phyloP scores from a whole-genome alignment of 2,113 vertebrate species.

The Thymallus thymallus region DNA sequence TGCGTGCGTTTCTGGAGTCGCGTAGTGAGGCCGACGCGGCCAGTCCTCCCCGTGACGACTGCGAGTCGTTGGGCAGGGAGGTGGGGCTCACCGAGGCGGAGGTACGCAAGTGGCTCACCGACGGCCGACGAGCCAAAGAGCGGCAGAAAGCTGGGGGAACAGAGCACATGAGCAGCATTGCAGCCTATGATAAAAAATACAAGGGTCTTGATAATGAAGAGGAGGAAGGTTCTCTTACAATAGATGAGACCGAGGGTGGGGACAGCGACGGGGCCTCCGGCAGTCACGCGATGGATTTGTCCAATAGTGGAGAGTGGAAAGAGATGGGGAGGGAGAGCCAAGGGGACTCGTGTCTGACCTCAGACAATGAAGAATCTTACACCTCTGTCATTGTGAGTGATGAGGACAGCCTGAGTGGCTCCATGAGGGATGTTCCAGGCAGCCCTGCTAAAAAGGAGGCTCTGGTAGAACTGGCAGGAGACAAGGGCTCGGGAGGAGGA shows the following conservation, averaged over 20 bases:
- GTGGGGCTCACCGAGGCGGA: conserved; percentile 73
- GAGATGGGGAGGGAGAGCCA: conserved; percentile 52
- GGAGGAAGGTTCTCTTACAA: conserved; percentile 67
- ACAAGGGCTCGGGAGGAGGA: conserved; percentile 64
- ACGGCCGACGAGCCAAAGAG: conserved; percentile 63
- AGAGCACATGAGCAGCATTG: conserved; percentile 16
- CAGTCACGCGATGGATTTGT: conserved; percentile 72
- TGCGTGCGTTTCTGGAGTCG: conserved; percentile 78
- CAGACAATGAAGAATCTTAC: conserved; percentile 73
- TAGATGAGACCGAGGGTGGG: conserved; percentile 65
- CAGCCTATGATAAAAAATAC: conserved; percentile 7
- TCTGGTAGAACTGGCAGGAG: conserved; percentile 46
- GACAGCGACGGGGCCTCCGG: conserved; percentile 56
- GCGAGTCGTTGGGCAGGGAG: conserved; percentile 74
- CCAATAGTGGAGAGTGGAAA: conserved; percentile 57
- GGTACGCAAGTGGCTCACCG: conserved; percentile 72
- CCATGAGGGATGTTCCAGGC: conserved; percentile 54
- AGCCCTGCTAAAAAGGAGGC: conserved; percentile 65
- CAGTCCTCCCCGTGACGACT: conserved; percentile 74
- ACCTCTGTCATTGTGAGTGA: conserved; percentile 76
- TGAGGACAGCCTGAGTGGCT: conserved; percentile 73
- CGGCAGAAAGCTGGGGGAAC: conserved; percentile 44
- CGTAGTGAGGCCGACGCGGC: conserved; percentile 71
- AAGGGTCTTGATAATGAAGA: conserved; percentile 60
- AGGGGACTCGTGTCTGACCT: conserved; percentile 69